Evolutionary conservation across 2,888 invertebrate genomes (phyloP).

Genomic region (Euspilapteryx auroguttella): DNA sequence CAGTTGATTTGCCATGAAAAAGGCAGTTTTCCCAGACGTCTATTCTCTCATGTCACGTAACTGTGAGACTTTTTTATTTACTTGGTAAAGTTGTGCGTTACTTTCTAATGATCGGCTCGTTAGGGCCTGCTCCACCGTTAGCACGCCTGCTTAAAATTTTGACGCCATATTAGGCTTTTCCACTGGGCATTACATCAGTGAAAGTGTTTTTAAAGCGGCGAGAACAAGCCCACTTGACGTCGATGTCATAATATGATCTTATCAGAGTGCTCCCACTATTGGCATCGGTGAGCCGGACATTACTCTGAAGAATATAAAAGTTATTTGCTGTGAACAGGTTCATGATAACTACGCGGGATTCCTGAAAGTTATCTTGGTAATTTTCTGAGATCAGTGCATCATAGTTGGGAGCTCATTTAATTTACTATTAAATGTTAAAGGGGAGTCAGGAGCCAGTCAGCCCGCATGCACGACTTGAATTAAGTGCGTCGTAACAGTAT

Average conservation of each 20-base stretch:
- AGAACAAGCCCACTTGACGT: neutral
- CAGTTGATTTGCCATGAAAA: slow-evolving; percentile 4
- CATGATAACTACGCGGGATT: too few species aligned
- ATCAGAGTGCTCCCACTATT: neutral
- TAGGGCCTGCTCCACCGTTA: slow-evolving; percentile 7
- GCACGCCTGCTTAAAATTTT: slow-evolving; percentile 12
- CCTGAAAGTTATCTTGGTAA: slow-evolving; percentile 7
- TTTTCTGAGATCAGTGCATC: slow-evolving; percentile 11
- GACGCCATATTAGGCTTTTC: slow-evolving; percentile 26
- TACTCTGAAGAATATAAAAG: too few species aligned
- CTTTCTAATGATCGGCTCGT: slow-evolving; percentile 17
- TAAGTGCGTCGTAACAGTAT: slow-evolving; percentile 23
- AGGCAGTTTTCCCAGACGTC: slow-evolving; percentile 7
- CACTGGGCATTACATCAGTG: slow-evolving; percentile 29
- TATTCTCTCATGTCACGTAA: slow-evolving; percentile 21
- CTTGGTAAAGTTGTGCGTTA: slow-evolving; percentile 10
- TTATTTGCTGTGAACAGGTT: too few species aligned
- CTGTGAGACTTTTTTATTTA: slow-evolving; percentile 17
- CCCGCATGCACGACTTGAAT: too few species aligned
- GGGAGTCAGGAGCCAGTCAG: slow-evolving; percentile 17
- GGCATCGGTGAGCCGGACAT: too few species aligned
- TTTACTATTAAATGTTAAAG: slow-evolving; percentile 27
- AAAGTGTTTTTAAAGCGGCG: slow-evolving; percentile 30
- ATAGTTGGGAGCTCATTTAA: slow-evolving; percentile 21
- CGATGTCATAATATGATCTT: neutral